Conservation (phyloP, 2,888 invertebrate genomes). For the Tupiocoris notatus region DNA sequence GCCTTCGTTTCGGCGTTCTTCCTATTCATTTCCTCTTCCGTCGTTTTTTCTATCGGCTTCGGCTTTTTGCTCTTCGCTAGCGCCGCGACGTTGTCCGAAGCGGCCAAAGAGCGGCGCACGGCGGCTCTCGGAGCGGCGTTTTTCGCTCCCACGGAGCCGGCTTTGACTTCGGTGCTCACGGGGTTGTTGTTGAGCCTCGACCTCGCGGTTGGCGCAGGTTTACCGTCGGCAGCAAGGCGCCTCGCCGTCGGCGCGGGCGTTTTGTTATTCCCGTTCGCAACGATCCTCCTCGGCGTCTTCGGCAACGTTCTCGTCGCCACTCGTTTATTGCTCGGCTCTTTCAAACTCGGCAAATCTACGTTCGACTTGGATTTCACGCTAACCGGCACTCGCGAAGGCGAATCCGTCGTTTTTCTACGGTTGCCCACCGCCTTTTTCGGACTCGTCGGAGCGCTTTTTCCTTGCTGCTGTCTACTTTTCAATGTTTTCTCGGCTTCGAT, state of each 20-base stretch:
- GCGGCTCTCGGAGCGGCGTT: constrained; percentile 8
- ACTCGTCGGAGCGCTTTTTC: constrained; percentile 41
- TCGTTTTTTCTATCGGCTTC: neutral
- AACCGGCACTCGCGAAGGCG: constrained; percentile 22
- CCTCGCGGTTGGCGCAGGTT: constrained; percentile 34
- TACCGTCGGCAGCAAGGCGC: neutral
- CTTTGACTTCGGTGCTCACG: constrained; percentile 40
- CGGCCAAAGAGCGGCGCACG: neutral
- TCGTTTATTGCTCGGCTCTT: constrained; percentile 37
- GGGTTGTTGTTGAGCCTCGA: constrained; percentile 31
- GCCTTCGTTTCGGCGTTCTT: neutral
- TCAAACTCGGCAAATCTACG: constrained; percentile 8
- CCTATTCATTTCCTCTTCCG: neutral
- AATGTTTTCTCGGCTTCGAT: constrained; percentile 42
- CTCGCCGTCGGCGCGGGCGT: constrained; percentile 29
- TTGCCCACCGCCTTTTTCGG: constrained; percentile 15
- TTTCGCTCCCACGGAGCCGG: constrained; percentile 5
- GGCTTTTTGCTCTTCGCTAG: neutral
- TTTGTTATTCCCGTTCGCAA: constrained; percentile 11
- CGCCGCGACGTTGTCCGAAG: neutral
- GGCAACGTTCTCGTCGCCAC: constrained; percentile 28
- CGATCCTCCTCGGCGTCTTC: neutral
- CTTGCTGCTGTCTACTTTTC: constrained; percentile 29
- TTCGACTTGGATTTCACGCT: constrained; percentile 5
- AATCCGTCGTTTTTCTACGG: neutral